A percentile compares a stretch with the other conserved stretches of the same genome.
phyloP scores from a whole-genome alignment of 2,797 vertebrate species.

The Karalla daura region DNA sequence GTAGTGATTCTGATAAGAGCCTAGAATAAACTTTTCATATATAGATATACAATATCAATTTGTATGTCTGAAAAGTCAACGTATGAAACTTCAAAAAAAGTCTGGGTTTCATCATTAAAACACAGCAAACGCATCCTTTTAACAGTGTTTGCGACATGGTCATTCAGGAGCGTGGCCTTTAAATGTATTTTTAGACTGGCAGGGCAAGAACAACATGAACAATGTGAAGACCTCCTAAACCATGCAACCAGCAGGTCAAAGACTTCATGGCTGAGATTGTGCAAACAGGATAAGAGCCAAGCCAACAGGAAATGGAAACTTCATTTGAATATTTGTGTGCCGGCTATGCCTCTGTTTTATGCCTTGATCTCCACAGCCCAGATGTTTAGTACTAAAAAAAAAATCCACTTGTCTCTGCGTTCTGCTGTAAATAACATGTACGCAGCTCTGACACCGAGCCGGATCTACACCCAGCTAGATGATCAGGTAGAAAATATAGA shows the following conservation, averaged over 20 bases:
- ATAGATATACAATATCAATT: too few relatives aligned
- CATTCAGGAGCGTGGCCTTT: neutral
- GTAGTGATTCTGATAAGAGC: too few relatives aligned
- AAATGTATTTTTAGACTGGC: neutral
- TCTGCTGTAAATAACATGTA: neutral
- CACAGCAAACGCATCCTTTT: too few relatives aligned
- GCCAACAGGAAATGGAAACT: conserved; percentile 8
- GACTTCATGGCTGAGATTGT: neutral
- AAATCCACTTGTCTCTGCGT: neutral
- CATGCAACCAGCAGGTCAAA: neutral
- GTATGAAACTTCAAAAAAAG: too few relatives aligned
- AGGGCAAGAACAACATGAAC: too few relatives aligned
- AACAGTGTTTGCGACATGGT: too few relatives aligned
- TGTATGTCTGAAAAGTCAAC: too few relatives aligned
- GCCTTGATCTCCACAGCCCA: neutral
- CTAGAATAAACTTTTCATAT: too few relatives aligned
- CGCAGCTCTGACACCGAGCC: too few relatives aligned
- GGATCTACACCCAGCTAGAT: neutral
- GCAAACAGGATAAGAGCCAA: conserved; percentile 6
- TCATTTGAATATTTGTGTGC: neutral
- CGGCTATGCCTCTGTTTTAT: neutral
- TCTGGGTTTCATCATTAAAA: too few relatives aligned
- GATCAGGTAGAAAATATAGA: neutral
- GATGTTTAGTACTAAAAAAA: neutral
- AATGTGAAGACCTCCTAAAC: neutral